Evolutionary conservation across 2,797 vertebrate genomes (phyloP).

Genomic region (Microctenopoma steveboyesi): DNA sequence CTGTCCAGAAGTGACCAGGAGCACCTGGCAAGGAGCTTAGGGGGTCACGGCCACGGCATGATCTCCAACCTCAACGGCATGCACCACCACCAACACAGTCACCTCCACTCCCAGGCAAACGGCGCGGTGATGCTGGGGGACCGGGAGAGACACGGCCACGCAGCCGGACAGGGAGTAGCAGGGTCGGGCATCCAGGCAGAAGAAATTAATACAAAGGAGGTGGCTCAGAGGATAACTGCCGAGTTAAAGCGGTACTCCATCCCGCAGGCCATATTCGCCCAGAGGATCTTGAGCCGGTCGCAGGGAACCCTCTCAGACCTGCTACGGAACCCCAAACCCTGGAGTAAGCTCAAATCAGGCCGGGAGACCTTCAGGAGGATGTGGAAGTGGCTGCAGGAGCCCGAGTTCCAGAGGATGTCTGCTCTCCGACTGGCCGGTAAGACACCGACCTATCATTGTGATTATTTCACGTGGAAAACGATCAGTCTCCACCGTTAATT

Average conservation of each 20-base stretch:
- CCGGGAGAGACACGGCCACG: constrained; percentile 86
- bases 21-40: constrained; percentile 90
- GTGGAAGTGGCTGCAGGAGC: constrained; percentile 99
- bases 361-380: constrained; percentile 97
- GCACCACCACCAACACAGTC: constrained; percentile 89
- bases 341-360: constrained; percentile 99
- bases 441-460: constrained; percentile 39
- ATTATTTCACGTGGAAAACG: constrained; percentile 26
- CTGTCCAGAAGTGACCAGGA: constrained; percentile 91
- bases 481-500: not conserved
- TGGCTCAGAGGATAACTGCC: constrained; percentile 97
- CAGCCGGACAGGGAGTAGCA: constrained; percentile 79
- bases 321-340: constrained; percentile 96
- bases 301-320: constrained; percentile 98
- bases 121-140: constrained; percentile 88
- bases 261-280: constrained; percentile 97
- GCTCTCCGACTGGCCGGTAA: constrained; percentile 95
- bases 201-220: constrained; percentile 98
- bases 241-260: constrained; percentile 98
- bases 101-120: constrained; percentile 86
- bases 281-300: constrained; percentile 96
- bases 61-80: constrained; percentile 91
- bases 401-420: constrained; percentile 97
- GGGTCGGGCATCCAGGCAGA: constrained; percentile 89
- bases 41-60: constrained; percentile 88